Evolutionary conservation across 2,888 invertebrate species (phyloP).

Genomic region (Lasius fuliginosus): DNA sequence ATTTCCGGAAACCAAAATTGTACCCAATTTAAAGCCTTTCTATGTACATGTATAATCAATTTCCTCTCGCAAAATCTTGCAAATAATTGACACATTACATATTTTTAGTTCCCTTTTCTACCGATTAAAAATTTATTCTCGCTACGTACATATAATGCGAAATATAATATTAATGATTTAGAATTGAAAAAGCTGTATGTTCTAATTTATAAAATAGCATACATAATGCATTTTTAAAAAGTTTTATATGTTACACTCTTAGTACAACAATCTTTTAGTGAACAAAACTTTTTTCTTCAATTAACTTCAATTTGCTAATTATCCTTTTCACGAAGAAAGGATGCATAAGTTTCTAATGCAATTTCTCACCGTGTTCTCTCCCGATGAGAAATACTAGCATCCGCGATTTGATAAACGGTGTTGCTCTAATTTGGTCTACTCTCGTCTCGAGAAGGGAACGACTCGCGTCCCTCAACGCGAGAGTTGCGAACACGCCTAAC

Average conservation of each 20-base stretch:
- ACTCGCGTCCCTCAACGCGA: constrained; percentile 31
- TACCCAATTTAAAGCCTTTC: neutral
- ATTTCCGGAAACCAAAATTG: neutral
- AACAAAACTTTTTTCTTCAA: neutral
- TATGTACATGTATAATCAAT: neutral
- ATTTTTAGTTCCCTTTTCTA: neutral
- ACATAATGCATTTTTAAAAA: neutral
- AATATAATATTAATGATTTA: neutral
- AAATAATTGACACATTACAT: neutral
- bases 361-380: constrained; percentile 12
- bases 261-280: constrained; percentile 4
- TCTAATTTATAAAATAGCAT: neutral
- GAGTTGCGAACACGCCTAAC: constrained; percentile 42
- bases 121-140: neutral
- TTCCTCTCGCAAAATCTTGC: neutral
- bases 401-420: constrained; percentile 40
- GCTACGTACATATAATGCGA: neutral
- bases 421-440: constrained; percentile 43
- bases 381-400: constrained; percentile 17
- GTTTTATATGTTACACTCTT: neutral
- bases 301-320: constrained; percentile 3
- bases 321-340: constrained; percentile 1
- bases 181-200: neutral
- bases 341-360: neutral
- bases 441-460: constrained; percentile 22